Evolutionary conservation across 2,888 invertebrate genomes (phyloP), one percentile per base, ranked within the genome.

Genomic region (Cloeon dipterum): DNA sequence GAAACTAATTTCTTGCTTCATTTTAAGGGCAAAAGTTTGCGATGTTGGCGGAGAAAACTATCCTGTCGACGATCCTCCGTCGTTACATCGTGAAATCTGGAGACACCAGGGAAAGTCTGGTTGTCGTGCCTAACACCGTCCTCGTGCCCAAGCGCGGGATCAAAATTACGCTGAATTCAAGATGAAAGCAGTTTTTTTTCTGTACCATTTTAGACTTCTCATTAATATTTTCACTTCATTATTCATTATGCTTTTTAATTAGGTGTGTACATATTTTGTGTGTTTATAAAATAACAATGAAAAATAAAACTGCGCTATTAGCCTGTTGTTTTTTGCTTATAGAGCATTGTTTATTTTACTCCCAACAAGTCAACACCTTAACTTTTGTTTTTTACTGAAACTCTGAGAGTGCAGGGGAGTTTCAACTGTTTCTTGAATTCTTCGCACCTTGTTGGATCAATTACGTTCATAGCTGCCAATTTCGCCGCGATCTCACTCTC

Each of bases 141-240:
- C 39, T 42, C 19, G 44, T 45, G 14, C 43, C 43, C 18, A 45
- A 41, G 38, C 38, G 41, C 25, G 47, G 43, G 10, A 37, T 42
- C 8, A 50, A 43, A 46, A 46, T 40, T 46, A 45, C 36, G 48
- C 50, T 41, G 44, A 49, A 43, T 49, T 39, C 34, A 10, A 34
- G 42, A 23, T 8, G 11, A 8, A n/a, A 8, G 23, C 11, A 23
- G 11, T 23, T 8, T 23, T n/a, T n/a, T n/a, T n/a, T n/a, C n/a
- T n/a, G n/a, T n/a, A n/a, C n/a, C n/a, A n/a, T n/a, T n/a, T n/a
- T n/a, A n/a, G n/a, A n/a, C n/a, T n/a, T n/a, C n/a, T n/a, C n/a
- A n/a, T n/a, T n/a, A n/a, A n/a, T n/a, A n/a, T n/a, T n/a, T n/a
- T n/a, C n/a, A n/a, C n/a, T n/a, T n/a, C n/a, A n/a, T n/a, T n/a